Conservation (phyloP, 2,797 vertebrate species). For the Thunnus albacares region DNA sequence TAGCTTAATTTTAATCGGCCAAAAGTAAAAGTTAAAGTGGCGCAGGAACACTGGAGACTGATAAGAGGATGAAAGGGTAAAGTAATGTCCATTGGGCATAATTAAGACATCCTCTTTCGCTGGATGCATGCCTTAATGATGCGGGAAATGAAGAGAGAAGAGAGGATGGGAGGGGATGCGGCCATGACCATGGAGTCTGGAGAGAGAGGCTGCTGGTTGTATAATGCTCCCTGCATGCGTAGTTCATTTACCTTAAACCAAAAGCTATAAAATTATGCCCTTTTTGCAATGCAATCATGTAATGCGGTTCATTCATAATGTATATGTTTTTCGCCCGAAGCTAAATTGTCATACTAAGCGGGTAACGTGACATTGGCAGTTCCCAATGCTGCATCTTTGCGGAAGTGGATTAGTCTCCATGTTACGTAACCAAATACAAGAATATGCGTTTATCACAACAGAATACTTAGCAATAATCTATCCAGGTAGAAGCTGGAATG, state of each 20-base stretch:
- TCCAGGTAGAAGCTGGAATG: rapidly evolving
- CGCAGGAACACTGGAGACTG: no score
- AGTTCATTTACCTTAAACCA: background rate
- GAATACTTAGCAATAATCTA: rapidly evolving
- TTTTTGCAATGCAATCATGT: background rate
- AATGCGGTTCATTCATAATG: background rate
- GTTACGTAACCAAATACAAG: slow-evolving; percentile 65
- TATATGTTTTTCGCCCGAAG: slow-evolving; percentile 10
- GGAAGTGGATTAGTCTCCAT: slow-evolving; percentile 77
- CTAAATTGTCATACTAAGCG: background rate
- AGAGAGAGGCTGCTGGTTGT: slow-evolving; percentile 26
- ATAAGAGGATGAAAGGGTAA: background rate
- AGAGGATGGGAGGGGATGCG: slow-evolving; percentile 60
- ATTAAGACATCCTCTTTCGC: background rate
- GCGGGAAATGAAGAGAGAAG: slow-evolving; percentile 27
- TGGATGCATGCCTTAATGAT: background rate
- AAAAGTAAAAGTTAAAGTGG: background rate
- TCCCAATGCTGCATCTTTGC: slow-evolving; percentile 74
- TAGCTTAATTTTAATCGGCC: background rate
- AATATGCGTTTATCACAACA: background rate
- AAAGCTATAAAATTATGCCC: background rate
- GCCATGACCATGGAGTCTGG: slow-evolving; percentile 35
- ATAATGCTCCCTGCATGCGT: slow-evolving; percentile 15
- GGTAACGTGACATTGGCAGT: slow-evolving; percentile 63
- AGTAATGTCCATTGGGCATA: background rate